Evolutionary conservation across 2,888 invertebrate genomes (phyloP).

Genomic region (Cancer borealis): DNA sequence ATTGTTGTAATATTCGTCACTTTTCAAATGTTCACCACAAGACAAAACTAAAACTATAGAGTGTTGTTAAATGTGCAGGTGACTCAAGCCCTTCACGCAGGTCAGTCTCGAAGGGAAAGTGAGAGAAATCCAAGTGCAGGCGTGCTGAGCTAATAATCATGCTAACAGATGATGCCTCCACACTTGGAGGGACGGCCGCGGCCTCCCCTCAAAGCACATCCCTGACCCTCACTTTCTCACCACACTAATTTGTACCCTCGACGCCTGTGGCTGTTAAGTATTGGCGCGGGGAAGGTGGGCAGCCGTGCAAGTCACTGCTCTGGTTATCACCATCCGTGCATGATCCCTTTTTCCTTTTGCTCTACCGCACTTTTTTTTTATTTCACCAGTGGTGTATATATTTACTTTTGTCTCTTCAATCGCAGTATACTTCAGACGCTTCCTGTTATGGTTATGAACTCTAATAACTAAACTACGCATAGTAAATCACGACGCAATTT

Average conservation of each 20-base stretch:
- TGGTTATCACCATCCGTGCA: background rate
- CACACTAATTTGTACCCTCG: conserved; percentile 30
- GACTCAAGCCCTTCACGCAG: background rate
- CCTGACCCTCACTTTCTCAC: conserved; percentile 6
- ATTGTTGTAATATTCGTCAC: background rate
- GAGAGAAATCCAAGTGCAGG: background rate
- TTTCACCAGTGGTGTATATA: background rate
- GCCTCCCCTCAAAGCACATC: background rate
- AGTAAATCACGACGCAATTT: conserved; percentile 12
- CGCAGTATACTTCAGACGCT: background rate
- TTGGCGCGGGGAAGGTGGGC: background rate
- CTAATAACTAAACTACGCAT: background rate
- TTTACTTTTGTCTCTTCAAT: conserved; percentile 7
- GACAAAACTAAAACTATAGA: background rate
- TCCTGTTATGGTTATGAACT: conserved; percentile 32
- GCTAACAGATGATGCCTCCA: background rate
- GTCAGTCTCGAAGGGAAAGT: background rate
- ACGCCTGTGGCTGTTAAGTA: background rate
- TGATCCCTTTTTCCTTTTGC: background rate
- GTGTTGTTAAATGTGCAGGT: background rate
- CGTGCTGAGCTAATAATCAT: background rate
- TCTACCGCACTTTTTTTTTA: background rate
- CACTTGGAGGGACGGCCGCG: background rate
- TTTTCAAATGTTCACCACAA: background rate
- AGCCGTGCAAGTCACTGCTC: conserved; percentile 22